A percentile compares a stretch with the other conserved stretches of the same genome.
These are phyloP conservation scores for Petromus typicus DNA, from an alignment of 2,113 vertebrate genomes.

Conservation along the genomic window DNA sequence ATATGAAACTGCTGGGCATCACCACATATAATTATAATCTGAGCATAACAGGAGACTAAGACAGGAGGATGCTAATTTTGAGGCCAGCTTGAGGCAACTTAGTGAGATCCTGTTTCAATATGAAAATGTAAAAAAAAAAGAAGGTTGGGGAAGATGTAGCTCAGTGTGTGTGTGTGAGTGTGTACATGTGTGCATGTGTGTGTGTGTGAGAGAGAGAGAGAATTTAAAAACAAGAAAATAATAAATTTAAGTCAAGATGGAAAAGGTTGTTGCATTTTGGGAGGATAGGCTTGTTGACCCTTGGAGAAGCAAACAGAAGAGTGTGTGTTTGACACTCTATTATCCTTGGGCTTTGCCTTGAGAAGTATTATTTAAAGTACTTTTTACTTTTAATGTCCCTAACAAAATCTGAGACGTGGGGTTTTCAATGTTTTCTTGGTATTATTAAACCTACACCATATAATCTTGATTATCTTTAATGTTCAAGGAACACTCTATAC, in stretches of 20 bases:
- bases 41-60: not conserved
- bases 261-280: not conserved
- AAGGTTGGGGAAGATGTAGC: not conserved
- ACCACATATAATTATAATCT: not conserved
- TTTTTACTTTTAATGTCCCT: slow-evolving; percentile 27
- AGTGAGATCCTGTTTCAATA: not conserved
- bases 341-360: not conserved
- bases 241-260: not conserved
- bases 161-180: not conserved
- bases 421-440: not conserved
- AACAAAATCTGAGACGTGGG: not conserved
- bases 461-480: not conserved
- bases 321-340: not conserved
- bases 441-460: not conserved
- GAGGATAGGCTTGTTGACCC: not conserved
- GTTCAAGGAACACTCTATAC: not conserved
- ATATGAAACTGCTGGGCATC: not conserved
- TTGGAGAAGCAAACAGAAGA: not conserved
- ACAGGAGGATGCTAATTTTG: not conserved
- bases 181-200: not conserved
- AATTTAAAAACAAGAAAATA: slow-evolving; percentile 25
- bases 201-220: too few species aligned
- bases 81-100: not conserved
- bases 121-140: too few species aligned
- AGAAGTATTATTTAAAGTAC: not conserved